phyloP scores from a whole-genome alignment of 2,113 vertebrate genomes.

The Cheirogaleus medius region DNA sequence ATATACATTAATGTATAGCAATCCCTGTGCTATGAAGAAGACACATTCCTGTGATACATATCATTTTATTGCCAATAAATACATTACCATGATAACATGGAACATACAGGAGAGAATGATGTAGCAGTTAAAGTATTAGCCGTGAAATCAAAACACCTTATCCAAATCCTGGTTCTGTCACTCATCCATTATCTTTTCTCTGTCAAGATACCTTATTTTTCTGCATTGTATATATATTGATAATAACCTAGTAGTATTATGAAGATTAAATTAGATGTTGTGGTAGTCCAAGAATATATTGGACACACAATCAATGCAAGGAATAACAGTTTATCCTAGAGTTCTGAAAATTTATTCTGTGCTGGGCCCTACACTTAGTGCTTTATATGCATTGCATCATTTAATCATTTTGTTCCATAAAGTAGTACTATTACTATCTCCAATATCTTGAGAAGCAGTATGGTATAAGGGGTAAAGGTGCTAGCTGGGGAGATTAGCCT shows the following conservation, averaged over 20 bases:
- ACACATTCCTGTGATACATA: not conserved
- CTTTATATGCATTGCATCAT: not conserved
- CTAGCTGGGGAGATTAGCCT: not conserved
- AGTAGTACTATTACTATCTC: not conserved
- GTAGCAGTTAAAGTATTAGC: not conserved
- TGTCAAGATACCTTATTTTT: not conserved
- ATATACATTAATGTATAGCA: not conserved
- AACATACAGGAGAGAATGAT: not conserved
- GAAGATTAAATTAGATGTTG: not conserved
- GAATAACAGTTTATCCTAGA: not conserved
- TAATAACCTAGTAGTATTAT: not conserved
- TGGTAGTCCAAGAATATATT: not conserved
- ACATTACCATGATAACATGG: not conserved
- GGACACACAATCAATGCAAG: not conserved
- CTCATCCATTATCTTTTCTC: not conserved
- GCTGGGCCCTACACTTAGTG: not conserved
- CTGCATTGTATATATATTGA: not conserved
- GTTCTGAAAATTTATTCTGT: not conserved
- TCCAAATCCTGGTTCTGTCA: not conserved
- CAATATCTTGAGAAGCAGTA: not conserved
- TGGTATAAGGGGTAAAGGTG: not conserved
- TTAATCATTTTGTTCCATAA: not conserved
- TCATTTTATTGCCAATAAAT: not conserved
- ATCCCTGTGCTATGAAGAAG: constrained; percentile 6
- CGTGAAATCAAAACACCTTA: not conserved